Evolutionary conservation across 2,797 vertebrate genomes (phyloP).

Genomic region (Paedocypris micromegethes): DNA sequence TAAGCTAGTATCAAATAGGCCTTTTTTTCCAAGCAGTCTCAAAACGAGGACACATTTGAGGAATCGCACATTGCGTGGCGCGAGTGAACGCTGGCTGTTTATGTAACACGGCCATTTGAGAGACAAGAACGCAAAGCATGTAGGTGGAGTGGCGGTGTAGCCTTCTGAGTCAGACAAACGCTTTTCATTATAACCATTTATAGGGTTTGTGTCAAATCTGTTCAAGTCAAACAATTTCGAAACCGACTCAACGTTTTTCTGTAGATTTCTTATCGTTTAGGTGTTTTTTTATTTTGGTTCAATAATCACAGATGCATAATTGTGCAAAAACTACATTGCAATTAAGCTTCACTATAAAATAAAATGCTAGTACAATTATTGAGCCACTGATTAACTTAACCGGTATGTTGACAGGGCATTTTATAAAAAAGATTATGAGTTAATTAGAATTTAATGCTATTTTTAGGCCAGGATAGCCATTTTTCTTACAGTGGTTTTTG

Average conservation of each 20-base stretch:
- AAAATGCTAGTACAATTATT: too few species aligned
- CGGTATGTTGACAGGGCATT: not conserved
- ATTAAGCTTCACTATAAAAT: too few species aligned
- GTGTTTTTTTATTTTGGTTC: too few species aligned
- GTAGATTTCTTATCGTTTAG: not conserved
- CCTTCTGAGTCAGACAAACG: slow-evolving; percentile 30
- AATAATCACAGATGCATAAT: too few species aligned
- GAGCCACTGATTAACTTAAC: too few species aligned
- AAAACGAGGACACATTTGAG: slow-evolving; percentile 50
- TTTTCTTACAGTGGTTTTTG: slow-evolving; percentile 22
- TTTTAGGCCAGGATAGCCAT: slow-evolving; percentile 9
- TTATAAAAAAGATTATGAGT: not conserved
- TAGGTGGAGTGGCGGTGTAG: slow-evolving; percentile 42
- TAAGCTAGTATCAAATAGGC: not conserved
- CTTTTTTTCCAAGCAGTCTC: slow-evolving; percentile 14
- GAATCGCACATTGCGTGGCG: slow-evolving; percentile 50
- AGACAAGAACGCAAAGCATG: slow-evolving; percentile 52
- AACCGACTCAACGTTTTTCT: slow-evolving; percentile 1
- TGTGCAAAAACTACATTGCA: too few species aligned
- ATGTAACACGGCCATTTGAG: slow-evolving; percentile 58
- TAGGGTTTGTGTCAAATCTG: slow-evolving; percentile 24
- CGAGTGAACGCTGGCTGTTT: slow-evolving; percentile 52
- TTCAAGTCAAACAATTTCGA: slow-evolving; percentile 2
- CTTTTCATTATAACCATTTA: slow-evolving; percentile 34
- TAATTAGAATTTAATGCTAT: not conserved